Conservation (phyloP, 2,888 invertebrate genomes). For the Branchellion lobata region DNA sequence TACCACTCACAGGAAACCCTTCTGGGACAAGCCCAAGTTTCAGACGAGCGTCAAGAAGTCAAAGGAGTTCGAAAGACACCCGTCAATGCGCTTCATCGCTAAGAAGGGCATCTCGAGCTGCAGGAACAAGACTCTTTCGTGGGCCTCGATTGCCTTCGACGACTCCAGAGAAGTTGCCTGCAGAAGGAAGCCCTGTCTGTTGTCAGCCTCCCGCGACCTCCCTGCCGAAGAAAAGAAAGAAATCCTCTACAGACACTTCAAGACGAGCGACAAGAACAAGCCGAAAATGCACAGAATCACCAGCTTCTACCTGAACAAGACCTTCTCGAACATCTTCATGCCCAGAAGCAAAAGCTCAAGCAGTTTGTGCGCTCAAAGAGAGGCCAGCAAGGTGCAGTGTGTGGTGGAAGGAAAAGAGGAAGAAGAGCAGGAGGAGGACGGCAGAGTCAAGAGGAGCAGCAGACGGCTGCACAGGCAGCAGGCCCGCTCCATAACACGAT, state of each 20-base stretch:
- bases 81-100: conserved; percentile 28
- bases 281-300: conserved; percentile 2
- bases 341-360: not conserved
- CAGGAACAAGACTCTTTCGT: not conserved
- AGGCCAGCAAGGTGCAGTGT: not conserved
- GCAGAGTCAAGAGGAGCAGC: not conserved
- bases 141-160: not conserved
- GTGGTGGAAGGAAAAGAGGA: no score
- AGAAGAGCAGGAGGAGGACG: no score
- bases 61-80: conserved; percentile 29
- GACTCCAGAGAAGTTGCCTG: not conserved
- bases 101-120: not conserved
- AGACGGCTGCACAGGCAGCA: not conserved
- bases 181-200: not conserved
- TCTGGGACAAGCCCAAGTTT: not conserved
- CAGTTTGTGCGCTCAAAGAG: not conserved
- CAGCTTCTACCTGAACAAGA: conserved; percentile 17
- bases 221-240: not conserved
- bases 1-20: not conserved
- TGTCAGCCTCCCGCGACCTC: not conserved
- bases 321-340: conserved; percentile 13
- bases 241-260: not conserved
- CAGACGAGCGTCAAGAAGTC: not conserved
- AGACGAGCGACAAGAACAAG: conserved; percentile 6
- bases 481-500: not conserved